Evolutionary conservation across 2,113 vertebrate genomes (phyloP).

Genomic region (Anolis sagrei): DNA sequence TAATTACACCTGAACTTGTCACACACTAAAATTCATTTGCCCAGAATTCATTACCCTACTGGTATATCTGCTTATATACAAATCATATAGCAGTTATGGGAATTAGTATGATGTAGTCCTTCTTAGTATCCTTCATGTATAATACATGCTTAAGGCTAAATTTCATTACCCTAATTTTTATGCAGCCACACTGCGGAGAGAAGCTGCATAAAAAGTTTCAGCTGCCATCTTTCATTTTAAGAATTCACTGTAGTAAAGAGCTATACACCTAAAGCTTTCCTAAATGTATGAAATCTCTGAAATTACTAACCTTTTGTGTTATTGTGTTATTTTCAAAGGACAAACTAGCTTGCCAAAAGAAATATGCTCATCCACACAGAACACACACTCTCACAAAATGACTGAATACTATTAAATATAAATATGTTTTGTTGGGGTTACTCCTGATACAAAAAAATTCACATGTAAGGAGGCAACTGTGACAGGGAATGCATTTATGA

Average conservation of each 20-base stretch:
- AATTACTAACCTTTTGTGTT: neutral
- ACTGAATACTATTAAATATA: neutral
- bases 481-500: neutral
- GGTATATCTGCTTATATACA: slow-evolving; percentile 7
- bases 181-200: neutral
- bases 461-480: neutral
- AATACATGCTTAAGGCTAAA: slow-evolving; percentile 9
- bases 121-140: slow-evolving; percentile 10
- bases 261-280: neutral
- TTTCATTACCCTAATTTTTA: slow-evolving; percentile 18
- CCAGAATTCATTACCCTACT: neutral
- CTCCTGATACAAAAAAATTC: neutral
- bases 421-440: neutral
- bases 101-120: neutral
- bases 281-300: slow-evolving; percentile 2
- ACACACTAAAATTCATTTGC: neutral
- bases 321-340: slow-evolving; percentile 20
- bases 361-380: neutral
- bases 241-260: neutral
- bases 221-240: slow-evolving; percentile 13
- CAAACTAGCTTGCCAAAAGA: neutral
- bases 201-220: neutral
- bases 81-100: neutral
- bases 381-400: neutral
- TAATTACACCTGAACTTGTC: neutral